phyloP scores from a whole-genome alignment of 2,113 vertebrate species.

The Notothenia rossii region DNA sequence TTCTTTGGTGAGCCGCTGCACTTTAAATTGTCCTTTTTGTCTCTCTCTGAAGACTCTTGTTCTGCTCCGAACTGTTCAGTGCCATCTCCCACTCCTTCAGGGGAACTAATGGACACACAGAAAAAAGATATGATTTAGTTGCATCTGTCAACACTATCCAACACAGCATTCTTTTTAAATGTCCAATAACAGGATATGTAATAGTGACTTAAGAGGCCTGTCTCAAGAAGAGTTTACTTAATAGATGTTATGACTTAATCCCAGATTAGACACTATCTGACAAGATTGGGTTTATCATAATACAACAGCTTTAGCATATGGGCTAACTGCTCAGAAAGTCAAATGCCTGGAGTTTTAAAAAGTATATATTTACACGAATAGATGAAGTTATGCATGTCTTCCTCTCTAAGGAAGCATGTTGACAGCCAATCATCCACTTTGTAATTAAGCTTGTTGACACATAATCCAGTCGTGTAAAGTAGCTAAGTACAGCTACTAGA shows the following conservation, averaged over 20 bases:
- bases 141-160: too few relatives aligned
- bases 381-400: neutral
- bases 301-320: too few relatives aligned
- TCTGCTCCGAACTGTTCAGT: neutral
- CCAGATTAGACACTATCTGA: too few relatives aligned
- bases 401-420: too few relatives aligned
- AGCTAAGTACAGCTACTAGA: too few relatives aligned
- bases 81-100: neutral
- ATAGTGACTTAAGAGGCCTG: neutral
- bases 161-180: neutral
- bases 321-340: too few relatives aligned
- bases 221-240: too few relatives aligned
- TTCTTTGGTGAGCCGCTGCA: slow-evolving; percentile 86
- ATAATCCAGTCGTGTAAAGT: too few relatives aligned
- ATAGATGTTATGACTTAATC: too few relatives aligned
- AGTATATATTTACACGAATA: too few relatives aligned
- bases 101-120: slow-evolving; percentile 24
- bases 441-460: neutral
- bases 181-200: neutral
- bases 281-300: too few relatives aligned
- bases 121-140: neutral
- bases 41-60: slow-evolving; percentile 13
- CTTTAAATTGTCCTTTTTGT: slow-evolving; percentile 69
- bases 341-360: too few relatives aligned
- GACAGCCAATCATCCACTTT: neutral